Base-by-base conservation (phyloP, 2,888 invertebrate species). In the Embidobia sp. region DNA sequence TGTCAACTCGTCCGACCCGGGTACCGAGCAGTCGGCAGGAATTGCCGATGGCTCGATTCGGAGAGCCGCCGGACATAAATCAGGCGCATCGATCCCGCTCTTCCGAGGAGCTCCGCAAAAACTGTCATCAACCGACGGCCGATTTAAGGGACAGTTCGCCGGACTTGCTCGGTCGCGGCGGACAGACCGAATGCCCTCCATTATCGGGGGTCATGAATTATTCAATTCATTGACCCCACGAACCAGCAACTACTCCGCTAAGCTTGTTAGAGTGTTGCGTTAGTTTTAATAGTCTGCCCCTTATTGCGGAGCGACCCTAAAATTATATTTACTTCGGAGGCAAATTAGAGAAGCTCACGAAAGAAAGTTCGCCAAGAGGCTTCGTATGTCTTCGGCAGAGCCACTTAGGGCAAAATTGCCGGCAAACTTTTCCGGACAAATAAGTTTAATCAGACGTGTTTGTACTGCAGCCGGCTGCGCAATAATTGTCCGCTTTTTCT, bases 21-120 rank as follows among this genome's bases (percentile, higher is more conserved):
- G n/a, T n/a, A n/a, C n/a, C n/a, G n/a, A n/a, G n/a, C n/a, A n/a
- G n/a, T 77, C 73, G 61, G 63, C 72, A 64, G 79, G 57, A 80
- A 81, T 82, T 81, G 81, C 78, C 75, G 75, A 78, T 78, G 70
- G 79, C 78, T 79, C 70, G 77, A 79, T 76, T 70, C 63, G 72
- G 66, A 73, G 49, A 33, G 6, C 64, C 69, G 69, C 77, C 40
- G 70, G 63, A 79, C 80, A 82, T 84, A 82, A 83, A 83, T 84
- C 83, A 83, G 78, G 35, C 66, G 73, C 76, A 79, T 83, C 79
- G 82, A 83, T 82, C 77, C 67, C 61, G 49, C 42, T 69, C 61
- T 67, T 63, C 61, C 63, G 49, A 57, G 63, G 26, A 63, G 48
- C 6, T 16, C 2, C 53, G 37, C 63, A 74, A 77, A 77, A 77